These are phyloP conservation scores for Fistularia tabacaria DNA, from an alignment of 2,797 vertebrate species.

Conservation along the genomic window DNA sequence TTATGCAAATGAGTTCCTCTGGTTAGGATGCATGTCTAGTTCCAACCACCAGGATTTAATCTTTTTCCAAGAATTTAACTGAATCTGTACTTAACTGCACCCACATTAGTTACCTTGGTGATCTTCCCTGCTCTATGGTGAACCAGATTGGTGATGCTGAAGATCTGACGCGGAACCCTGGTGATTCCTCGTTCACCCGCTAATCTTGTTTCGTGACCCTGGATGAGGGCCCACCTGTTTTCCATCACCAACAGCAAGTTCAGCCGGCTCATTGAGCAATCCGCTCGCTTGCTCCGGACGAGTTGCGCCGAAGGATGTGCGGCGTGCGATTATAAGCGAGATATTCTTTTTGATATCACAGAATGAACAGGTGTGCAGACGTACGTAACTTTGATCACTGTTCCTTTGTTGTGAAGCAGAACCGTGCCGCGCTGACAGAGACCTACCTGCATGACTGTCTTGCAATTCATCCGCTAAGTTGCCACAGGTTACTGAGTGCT, in stretches of 20 bases:
- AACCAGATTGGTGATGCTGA: too few relatives aligned
- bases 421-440: conserved; percentile 38
- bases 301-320: conserved; percentile 14
- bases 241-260: conserved; percentile 40
- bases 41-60: too few relatives aligned
- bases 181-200: too few relatives aligned
- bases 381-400: conserved; percentile 51
- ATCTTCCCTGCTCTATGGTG: too few relatives aligned
- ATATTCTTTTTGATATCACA: conserved; percentile 50
- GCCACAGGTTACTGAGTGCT: conserved; percentile 31
- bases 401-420: conserved; percentile 50
- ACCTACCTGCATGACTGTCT: conserved; percentile 43
- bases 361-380: conserved; percentile 60
- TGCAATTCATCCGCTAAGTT: conserved; percentile 41
- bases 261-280: conserved; percentile 46
- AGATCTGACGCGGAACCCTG: too few relatives aligned
- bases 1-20: too few relatives aligned
- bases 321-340: conserved; percentile 24
- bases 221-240: conserved; percentile 44
- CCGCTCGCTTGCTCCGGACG: conserved; percentile 20
- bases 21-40: too few relatives aligned
- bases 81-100: too few relatives aligned
- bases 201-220: background rate
- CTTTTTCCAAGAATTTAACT: too few relatives aligned
- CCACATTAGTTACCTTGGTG: too few relatives aligned